phyloP scores from a whole-genome alignment of 2,888 invertebrate species.

The Sinelater perroti region DNA sequence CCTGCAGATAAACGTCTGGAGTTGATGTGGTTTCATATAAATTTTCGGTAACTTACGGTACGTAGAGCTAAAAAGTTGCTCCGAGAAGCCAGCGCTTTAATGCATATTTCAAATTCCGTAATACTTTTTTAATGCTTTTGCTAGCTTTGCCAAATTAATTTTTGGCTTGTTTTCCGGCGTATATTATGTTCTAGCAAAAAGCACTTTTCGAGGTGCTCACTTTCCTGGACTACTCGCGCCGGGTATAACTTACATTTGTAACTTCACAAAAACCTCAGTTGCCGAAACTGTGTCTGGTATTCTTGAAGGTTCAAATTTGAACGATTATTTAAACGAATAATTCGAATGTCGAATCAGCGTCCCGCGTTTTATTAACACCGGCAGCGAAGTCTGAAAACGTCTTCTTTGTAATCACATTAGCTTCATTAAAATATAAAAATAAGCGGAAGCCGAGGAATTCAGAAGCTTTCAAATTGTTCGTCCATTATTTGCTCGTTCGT shows the following conservation, averaged over 20 bases:
- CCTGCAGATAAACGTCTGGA: not conserved
- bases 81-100: not conserved
- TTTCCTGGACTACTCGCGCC: constrained; percentile 13
- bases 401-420: constrained; percentile 21
- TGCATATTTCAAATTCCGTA: constrained; percentile 4
- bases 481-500: constrained; percentile 23
- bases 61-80: not conserved
- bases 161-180: constrained; percentile 2
- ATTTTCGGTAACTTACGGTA: not conserved
- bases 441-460: constrained; percentile 13
- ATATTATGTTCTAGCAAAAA: constrained; percentile 6
- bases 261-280: too few relatives aligned
- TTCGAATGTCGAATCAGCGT: constrained; percentile 1
- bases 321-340: constrained; percentile 5
- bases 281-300: too few relatives aligned
- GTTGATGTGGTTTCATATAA: constrained; percentile 5
- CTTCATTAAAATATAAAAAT: constrained; percentile 23
- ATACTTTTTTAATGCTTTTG: constrained; percentile 11
- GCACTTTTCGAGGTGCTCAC: constrained; percentile 9
- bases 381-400: constrained; percentile 7
- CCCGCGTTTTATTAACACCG: constrained; percentile 16
- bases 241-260: constrained; percentile 15
- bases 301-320: too few relatives aligned
- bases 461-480: constrained; percentile 24
- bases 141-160: constrained; percentile 5